Conservation (phyloP, 2,113 vertebrate genomes). For the Hemicordylus capensis region DNA sequence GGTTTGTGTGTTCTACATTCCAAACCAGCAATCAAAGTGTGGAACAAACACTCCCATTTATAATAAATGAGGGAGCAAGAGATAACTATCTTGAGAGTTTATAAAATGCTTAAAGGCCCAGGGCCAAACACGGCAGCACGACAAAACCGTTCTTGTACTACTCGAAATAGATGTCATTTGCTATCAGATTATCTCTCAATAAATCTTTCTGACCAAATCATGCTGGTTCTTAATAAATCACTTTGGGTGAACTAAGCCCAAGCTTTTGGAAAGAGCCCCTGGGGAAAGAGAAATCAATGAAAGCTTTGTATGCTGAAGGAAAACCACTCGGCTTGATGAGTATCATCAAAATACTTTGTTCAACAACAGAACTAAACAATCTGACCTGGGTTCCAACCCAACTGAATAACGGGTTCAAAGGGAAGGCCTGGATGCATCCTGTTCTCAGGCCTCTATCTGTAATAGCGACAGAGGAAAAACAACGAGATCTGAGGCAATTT, state of each 20-base stretch:
- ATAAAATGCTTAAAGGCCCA: slow-evolving; percentile 42
- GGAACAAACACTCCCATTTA: slow-evolving; percentile 31
- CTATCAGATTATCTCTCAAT: slow-evolving; percentile 42
- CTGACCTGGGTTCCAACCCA: background rate
- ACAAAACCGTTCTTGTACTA: slow-evolving; percentile 36
- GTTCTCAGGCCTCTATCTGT: background rate
- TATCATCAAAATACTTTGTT: slow-evolving; percentile 6
- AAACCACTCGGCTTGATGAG: slow-evolving; percentile 24
- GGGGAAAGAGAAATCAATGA: background rate
- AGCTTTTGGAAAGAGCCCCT: slow-evolving; percentile 25
- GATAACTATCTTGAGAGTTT: slow-evolving; percentile 41
- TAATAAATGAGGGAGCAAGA: slow-evolving; percentile 32
- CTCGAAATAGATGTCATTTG: slow-evolving; percentile 41
- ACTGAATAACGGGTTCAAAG: background rate
- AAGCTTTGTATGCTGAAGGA: slow-evolving; percentile 36
- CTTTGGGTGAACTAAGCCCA: slow-evolving; percentile 12
- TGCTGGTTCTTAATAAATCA: slow-evolving; percentile 31
- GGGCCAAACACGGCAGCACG: slow-evolving; percentile 11
- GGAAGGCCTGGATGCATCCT: background rate
- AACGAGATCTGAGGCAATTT: background rate
- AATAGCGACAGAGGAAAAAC: background rate
- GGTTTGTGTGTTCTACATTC: slow-evolving; percentile 38
- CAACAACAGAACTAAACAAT: slow-evolving; percentile 9
- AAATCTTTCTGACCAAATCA: slow-evolving; percentile 47
- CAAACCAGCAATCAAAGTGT: slow-evolving; percentile 44